These are phyloP conservation scores for Pediacus dermestoides DNA, from an alignment of 2,888 invertebrate genomes.

Conservation along the genomic window DNA sequence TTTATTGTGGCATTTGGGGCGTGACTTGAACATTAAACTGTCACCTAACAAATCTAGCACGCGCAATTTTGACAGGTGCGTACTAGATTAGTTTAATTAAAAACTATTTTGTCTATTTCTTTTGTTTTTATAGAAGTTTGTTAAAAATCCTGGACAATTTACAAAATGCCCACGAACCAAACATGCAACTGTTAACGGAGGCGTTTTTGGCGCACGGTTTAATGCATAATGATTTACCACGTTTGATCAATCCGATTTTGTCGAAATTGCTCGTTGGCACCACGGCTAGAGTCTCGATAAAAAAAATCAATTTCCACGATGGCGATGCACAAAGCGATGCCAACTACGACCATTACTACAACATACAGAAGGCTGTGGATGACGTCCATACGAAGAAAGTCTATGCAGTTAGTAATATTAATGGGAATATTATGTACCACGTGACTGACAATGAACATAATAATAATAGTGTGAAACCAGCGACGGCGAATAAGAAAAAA, in stretches of 20 bases:
- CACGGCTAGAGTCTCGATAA: slow-evolving; percentile 78
- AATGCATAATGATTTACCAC: slow-evolving; percentile 70
- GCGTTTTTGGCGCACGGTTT: slow-evolving; percentile 74
- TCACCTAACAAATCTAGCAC: slow-evolving; percentile 47
- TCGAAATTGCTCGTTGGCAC: slow-evolving; percentile 72
- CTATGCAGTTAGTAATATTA: slow-evolving; percentile 78
- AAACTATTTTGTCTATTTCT: slow-evolving; percentile 10
- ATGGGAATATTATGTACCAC: slow-evolving; percentile 71
- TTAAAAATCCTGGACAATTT: slow-evolving; percentile 71
- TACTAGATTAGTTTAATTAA: no score
- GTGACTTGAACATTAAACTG: slow-evolving; percentile 60
- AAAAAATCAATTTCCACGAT: slow-evolving; percentile 64
- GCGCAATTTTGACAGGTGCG: slow-evolving; percentile 61
- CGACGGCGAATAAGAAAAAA: slow-evolving; percentile 44
- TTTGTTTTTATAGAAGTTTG: slow-evolving; percentile 57
- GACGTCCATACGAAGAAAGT: slow-evolving; percentile 57
- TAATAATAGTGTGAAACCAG: slow-evolving; percentile 45
- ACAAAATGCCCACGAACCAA: slow-evolving; percentile 55
- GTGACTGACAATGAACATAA: slow-evolving; percentile 50
- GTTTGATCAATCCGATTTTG: slow-evolving; percentile 74
- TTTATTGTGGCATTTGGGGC: slow-evolving; percentile 72
- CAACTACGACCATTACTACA: slow-evolving; percentile 34
- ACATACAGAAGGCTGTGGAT: slow-evolving; percentile 39
- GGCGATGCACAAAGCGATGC: slow-evolving; percentile 47
- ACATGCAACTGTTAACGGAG: slow-evolving; percentile 62